Percentiles rank a stretch among this genome's conserved stretches.
phyloP scores from a whole-genome alignment of 2,797 vertebrate genomes.

The Clangula hyemalis region DNA sequence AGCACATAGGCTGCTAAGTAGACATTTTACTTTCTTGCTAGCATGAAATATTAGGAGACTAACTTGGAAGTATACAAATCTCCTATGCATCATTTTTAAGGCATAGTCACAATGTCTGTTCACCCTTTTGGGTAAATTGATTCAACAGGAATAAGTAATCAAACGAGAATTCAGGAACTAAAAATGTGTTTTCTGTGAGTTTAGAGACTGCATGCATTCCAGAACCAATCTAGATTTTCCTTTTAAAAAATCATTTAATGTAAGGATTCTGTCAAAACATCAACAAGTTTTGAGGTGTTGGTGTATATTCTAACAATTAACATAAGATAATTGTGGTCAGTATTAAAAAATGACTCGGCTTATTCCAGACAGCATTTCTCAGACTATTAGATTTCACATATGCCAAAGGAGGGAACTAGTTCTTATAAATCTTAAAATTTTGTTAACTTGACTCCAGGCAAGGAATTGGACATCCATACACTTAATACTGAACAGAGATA shows the following conservation, averaged over 20 bases:
- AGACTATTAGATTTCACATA: background rate
- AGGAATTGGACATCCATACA: background rate
- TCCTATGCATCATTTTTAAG: background rate
- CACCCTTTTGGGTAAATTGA: background rate
- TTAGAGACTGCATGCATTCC: background rate
- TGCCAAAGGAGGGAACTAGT: background rate
- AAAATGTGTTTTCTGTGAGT: background rate
- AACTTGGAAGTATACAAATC: background rate
- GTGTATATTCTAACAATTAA: background rate
- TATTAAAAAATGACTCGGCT: background rate
- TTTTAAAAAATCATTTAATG: background rate
- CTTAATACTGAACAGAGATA: background rate
- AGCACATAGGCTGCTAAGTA: background rate
- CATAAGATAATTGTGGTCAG: background rate
- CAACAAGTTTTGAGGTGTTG: background rate
- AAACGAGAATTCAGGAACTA: background rate
- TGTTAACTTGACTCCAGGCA: background rate
- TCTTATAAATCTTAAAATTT: background rate
- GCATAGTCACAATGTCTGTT: background rate
- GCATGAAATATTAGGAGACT: background rate
- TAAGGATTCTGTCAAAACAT: background rate
- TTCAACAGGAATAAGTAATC: background rate
- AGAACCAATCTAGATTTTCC: background rate
- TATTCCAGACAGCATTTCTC: background rate
- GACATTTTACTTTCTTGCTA: background rate